These are phyloP conservation scores for Holocentrus rufus DNA, from an alignment of 2,797 vertebrate genomes.

Conservation along the genomic window DNA sequence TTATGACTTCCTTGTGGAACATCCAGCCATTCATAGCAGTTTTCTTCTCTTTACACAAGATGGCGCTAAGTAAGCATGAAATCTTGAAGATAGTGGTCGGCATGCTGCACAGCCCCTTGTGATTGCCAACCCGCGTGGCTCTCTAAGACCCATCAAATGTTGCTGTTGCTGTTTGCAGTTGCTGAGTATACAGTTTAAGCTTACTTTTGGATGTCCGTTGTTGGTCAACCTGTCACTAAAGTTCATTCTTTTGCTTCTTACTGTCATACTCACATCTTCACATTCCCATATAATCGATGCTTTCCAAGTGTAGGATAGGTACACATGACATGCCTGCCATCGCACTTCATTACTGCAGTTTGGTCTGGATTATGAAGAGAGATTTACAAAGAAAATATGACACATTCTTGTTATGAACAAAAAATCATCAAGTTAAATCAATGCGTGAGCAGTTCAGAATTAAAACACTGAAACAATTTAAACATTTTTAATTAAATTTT, in stretches of 20 bases:
- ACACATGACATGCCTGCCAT: background rate
- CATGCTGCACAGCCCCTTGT: background rate
- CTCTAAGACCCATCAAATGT: background rate
- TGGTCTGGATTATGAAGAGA: background rate
- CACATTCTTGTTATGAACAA: background rate
- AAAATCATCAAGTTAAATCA: too few species aligned
- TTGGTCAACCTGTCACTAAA: background rate
- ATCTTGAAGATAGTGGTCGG: slow-evolving; percentile 21
- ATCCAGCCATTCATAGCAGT: slow-evolving; percentile 18
- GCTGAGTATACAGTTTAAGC: background rate
- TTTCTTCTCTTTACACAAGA: slow-evolving; percentile 62
- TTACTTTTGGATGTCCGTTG: background rate
- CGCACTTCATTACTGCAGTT: background rate
- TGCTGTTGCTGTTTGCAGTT: background rate
- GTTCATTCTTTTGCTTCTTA: background rate
- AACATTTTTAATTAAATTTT: too few species aligned
- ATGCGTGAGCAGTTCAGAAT: too few species aligned
- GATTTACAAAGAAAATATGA: background rate
- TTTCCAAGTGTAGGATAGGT: background rate
- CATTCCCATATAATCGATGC: background rate
- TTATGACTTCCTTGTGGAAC: background rate
- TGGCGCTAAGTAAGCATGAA: slow-evolving; percentile 63
- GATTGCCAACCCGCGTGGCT: background rate
- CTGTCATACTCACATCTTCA: background rate
- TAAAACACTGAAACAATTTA: too few species aligned